These are phyloP conservation scores for Cremastinae sp. DNA, from an alignment of 2,888 invertebrate species.

Conservation along the genomic window DNA sequence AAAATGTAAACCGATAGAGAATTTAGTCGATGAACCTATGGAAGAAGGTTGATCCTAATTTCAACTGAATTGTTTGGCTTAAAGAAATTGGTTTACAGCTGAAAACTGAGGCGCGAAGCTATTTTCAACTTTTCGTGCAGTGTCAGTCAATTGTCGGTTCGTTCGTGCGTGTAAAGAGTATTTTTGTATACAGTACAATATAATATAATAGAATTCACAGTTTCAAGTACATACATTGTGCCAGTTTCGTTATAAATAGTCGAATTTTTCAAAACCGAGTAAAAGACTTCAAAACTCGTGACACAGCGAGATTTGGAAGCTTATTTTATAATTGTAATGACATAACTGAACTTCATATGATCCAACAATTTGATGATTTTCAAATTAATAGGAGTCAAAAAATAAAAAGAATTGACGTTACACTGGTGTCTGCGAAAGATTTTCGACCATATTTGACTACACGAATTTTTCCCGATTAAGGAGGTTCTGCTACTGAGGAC, in stretches of 20 bases:
- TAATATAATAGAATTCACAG: slow-evolving; percentile 11
- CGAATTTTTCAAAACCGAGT: not conserved
- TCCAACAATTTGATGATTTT: too few species aligned
- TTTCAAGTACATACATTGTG: slow-evolving; percentile 35
- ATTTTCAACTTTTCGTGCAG: not conserved
- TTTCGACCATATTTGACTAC: too few species aligned
- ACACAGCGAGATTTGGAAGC: too few species aligned
- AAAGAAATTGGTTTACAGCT: not conserved
- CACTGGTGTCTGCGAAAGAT: too few species aligned
- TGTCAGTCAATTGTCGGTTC: slow-evolving; percentile 3
- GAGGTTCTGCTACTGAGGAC: too few species aligned
- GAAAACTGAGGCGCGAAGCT: not conserved
- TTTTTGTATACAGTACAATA: slow-evolving; percentile 41
- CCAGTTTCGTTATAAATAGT: slow-evolving; percentile 26
- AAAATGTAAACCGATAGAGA: slow-evolving; percentile 68
- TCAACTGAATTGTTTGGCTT: not conserved
- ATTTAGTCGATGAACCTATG: slow-evolving; percentile 73
- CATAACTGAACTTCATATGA: not conserved
- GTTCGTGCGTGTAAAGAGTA: slow-evolving; percentile 11
- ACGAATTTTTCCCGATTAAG: too few species aligned
- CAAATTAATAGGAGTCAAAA: not conserved
- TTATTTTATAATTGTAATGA: too few species aligned
- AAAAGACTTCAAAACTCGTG: too few species aligned
- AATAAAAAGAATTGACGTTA: not conserved
- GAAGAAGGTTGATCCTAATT: slow-evolving; percentile 62